phyloP scores from a whole-genome alignment of 2,888 invertebrate genomes.

The Cephalotes varians region DNA sequence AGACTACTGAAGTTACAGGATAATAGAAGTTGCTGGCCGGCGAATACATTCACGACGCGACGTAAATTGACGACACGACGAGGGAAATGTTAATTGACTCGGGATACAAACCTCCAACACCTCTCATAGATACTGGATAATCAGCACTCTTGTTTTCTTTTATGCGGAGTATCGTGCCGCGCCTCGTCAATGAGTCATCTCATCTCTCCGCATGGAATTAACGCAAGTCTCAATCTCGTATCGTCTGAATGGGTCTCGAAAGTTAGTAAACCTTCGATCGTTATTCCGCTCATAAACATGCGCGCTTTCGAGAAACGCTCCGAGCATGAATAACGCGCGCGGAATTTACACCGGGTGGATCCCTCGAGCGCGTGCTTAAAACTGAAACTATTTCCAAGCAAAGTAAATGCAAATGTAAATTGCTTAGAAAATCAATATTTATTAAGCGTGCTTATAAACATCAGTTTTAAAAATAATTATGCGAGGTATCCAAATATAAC shows the following conservation, averaged over 20 bases:
- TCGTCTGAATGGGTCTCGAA: conserved; percentile 33
- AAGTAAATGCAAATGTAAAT: conserved; percentile 14
- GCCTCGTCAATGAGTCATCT: conserved; percentile 63
- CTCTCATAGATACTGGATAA: conserved; percentile 65
- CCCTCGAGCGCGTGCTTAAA: conserved; percentile 3
- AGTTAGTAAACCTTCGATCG: conserved; percentile 42
- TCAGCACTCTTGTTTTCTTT: conserved; percentile 59
- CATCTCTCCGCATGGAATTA: conserved; percentile 13
- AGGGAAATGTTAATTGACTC: conserved; percentile 68
- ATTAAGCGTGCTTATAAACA: conserved; percentile 21
- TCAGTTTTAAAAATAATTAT: not conserved
- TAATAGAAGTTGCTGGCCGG: conserved; percentile 56
- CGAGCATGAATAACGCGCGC: conserved; percentile 35
- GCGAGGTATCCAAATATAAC: not conserved
- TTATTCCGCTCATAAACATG: conserved; percentile 41
- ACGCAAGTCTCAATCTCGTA: conserved; percentile 24
- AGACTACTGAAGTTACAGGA: not conserved
- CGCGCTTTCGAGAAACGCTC: conserved; percentile 36
- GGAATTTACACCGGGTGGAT: conserved; percentile 35
- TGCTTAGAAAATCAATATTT: conserved; percentile 22
- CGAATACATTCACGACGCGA: conserved; percentile 46
- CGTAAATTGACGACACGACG: conserved; percentile 58
- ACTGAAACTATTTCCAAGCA: conserved; percentile 30
- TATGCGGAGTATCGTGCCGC: conserved; percentile 44
- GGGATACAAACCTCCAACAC: conserved; percentile 73